phyloP scores from a whole-genome alignment of 2,888 invertebrate genomes.

The Macaria notata region DNA sequence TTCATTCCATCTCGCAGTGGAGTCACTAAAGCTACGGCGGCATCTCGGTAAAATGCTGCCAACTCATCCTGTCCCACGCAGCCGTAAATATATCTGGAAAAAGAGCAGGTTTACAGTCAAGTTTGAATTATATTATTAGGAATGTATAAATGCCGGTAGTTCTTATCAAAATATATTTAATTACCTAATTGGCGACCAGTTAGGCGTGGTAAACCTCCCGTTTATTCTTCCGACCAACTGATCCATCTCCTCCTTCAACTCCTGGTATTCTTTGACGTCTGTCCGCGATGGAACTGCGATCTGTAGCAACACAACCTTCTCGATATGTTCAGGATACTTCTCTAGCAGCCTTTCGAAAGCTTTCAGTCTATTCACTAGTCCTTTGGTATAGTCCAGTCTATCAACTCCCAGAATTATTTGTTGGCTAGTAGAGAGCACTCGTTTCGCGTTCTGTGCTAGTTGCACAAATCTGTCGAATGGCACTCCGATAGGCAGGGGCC shows the following conservation, averaged over 20 bases:
- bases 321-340: constrained; percentile 92
- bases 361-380: constrained; percentile 89
- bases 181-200: constrained; percentile 93
- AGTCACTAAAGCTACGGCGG: constrained; percentile 93
- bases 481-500: constrained; percentile 94
- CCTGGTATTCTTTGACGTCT: constrained; percentile 94
- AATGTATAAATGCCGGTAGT: too few relatives aligned
- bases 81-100: constrained; percentile 89
- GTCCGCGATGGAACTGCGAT: constrained; percentile 94
- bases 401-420: constrained; percentile 94
- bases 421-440: constrained; percentile 87
- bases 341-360: constrained; percentile 91
- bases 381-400: constrained; percentile 95
- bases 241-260: constrained; percentile 95
- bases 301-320: constrained; percentile 91
- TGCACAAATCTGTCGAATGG: constrained; percentile 93
- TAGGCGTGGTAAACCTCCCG: constrained; percentile 93
- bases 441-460: constrained; percentile 87
- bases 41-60: constrained; percentile 93
- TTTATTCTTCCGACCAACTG: constrained; percentile 94
- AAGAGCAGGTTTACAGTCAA: neutral
- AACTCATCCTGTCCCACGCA: constrained; percentile 93
- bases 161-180: neutral
- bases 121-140: neutral
- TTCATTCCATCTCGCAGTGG: constrained; percentile 96